These are phyloP conservation scores for Orestias chungarensis DNA, from an alignment of 2,797 vertebrate genomes.

Conservation along the genomic window DNA sequence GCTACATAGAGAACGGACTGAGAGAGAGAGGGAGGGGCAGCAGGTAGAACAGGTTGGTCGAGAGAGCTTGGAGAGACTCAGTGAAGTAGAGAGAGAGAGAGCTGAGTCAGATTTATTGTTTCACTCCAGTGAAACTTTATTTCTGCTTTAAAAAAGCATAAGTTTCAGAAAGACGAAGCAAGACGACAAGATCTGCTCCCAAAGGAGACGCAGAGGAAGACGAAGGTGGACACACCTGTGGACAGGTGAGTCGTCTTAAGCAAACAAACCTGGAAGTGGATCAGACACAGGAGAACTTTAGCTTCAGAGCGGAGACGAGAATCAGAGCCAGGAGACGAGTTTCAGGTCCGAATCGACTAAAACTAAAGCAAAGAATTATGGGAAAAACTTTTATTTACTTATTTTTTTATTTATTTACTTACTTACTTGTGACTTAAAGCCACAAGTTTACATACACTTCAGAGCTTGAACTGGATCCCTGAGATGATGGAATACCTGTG, in stretches of 20 bases:
- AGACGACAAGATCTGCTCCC: neutral
- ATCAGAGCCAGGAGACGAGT: no score
- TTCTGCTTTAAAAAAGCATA: neutral
- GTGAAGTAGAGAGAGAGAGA: conserved; percentile 19
- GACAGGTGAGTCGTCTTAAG: conserved; percentile 35
- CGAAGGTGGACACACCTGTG: neutral
- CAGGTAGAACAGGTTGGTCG: conserved; percentile 63
- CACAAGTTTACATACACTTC: no score
- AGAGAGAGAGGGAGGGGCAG: conserved; percentile 27
- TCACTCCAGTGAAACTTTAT: neutral
- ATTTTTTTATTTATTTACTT: no score
- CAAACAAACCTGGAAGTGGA: neutral
- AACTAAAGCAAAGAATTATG: no score
- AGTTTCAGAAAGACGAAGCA: no score
- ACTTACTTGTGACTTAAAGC: no score
- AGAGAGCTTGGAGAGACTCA: conserved; percentile 32
- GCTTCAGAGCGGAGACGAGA: neutral
- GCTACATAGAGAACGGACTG: conserved; percentile 13
- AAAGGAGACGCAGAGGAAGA: neutral
- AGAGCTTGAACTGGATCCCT: no score
- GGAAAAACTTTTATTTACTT: no score
- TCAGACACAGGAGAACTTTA: neutral
- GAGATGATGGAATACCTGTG: no score
- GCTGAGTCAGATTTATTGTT: conserved; percentile 8
- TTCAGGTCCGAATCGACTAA: no score